Percentiles rank a stretch among this genome's conserved stretches.
These are phyloP conservation scores for Leucophenga maculata DNA, from an alignment of 2,888 invertebrate species.

Conservation along the genomic window DNA sequence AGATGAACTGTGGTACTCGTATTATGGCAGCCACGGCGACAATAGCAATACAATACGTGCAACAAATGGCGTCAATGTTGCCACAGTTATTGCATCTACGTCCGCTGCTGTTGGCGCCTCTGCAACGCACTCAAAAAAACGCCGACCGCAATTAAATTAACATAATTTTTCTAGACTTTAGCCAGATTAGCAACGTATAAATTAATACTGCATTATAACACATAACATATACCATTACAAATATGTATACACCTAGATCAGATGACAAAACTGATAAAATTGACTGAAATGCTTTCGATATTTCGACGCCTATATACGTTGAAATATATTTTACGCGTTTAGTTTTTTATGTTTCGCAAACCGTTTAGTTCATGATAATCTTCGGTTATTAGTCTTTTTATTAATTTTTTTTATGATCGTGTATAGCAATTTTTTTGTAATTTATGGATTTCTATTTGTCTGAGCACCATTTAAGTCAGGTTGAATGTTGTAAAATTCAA, in stretches of 20 bases:
- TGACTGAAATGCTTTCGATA: no score
- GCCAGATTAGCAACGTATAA: neutral
- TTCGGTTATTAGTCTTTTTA: no score
- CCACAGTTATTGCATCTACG: constrained; percentile 13
- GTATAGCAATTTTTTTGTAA: no score
- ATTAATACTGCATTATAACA: neutral
- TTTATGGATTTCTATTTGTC: no score
- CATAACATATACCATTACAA: neutral
- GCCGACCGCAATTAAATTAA: constrained; percentile 12
- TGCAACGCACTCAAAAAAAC: neutral
- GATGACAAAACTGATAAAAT: no score
- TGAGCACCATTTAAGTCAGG: no score
- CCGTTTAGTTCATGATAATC: no score
- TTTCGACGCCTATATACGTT: no score
- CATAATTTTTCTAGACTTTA: neutral
- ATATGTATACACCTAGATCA: neutral
- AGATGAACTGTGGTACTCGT: constrained; percentile 69
- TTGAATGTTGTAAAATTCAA: no score
- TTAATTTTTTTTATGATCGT: no score
- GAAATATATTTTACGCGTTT: no score
- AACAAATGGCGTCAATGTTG: constrained; percentile 26
- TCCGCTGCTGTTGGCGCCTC: constrained; percentile 25
- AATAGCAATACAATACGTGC: constrained; percentile 28
- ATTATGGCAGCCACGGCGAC: constrained; percentile 56
- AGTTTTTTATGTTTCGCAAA: no score